Conservation (phyloP, 1,140 invertebrate species). For the Samia ricini region DNA sequence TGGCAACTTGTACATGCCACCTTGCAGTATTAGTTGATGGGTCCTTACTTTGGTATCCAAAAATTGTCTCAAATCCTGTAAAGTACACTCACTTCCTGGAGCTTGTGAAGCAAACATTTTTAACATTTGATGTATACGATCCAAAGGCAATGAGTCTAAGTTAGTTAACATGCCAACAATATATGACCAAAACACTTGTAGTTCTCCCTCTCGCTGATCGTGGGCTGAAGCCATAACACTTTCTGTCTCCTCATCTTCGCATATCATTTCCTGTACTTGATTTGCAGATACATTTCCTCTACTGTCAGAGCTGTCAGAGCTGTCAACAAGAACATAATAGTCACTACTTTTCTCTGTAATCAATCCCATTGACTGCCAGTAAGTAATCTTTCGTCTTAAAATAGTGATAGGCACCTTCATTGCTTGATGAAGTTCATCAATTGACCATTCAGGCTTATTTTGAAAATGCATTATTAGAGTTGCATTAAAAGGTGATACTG, state of each 20-base stretch:
- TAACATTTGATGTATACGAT: conserved; percentile 97
- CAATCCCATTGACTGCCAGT: conserved; percentile 94
- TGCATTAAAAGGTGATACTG: conserved; percentile 95
- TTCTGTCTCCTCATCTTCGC: conserved; percentile 94
- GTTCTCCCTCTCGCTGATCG: conserved; percentile 94
- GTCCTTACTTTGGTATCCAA: conserved; percentile 95
- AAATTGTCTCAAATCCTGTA: conserved; percentile 92
- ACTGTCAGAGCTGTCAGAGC: conserved; percentile 45
- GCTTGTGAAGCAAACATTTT: conserved; percentile 96
- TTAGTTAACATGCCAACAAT: conserved; percentile 98
- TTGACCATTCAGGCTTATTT: conserved; percentile 88
- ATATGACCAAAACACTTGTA: conserved; percentile 98
- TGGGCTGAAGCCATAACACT: conserved; percentile 95
- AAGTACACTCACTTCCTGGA: conserved; percentile 91
- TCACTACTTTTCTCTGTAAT: conserved; percentile 87
- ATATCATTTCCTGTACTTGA: conserved; percentile 82
- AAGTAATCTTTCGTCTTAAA: conserved; percentile 90
- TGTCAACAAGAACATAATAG: conserved; percentile 84
- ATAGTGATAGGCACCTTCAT: conserved; percentile 92
- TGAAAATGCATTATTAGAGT: conserved; percentile 97
- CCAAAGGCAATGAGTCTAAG: conserved; percentile 93
- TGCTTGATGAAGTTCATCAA: conserved; percentile 89
- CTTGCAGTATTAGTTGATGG: conserved; percentile 90
- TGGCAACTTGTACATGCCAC: conserved; percentile 92
- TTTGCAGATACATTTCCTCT: conserved; percentile 54